Evolutionary conservation across 2,888 invertebrate species (phyloP).

Genomic region (Ellobium chinense): DNA sequence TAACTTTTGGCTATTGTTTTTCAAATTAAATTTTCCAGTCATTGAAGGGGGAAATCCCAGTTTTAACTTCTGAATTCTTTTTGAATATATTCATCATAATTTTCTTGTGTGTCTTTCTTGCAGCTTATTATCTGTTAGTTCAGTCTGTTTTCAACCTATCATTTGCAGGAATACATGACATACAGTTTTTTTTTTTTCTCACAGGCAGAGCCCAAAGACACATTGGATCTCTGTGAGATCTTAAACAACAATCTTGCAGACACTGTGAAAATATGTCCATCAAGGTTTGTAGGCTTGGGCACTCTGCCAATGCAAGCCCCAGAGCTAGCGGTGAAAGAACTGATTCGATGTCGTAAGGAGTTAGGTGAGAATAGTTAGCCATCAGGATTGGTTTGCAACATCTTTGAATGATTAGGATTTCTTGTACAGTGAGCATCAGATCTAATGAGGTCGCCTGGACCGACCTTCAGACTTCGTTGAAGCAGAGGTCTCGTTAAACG

Average conservation of each 20-base stretch:
- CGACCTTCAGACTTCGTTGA: no score
- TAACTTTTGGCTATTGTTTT: no score
- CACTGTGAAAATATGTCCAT: constrained; percentile 79
- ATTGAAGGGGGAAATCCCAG: no score
- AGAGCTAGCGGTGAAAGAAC: constrained; percentile 80
- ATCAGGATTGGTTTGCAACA: no score
- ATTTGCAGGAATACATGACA: no score
- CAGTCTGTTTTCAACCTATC: no score
- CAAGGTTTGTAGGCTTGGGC: constrained; percentile 81
- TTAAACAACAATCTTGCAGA: constrained; percentile 81
- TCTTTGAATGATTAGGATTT: no score
- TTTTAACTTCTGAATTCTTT: neutral
- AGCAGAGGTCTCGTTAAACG: no score
- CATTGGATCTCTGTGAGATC: constrained; percentile 80
- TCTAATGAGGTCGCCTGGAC: no score
- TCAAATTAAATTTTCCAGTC: no score
- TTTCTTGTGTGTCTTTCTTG: neutral
- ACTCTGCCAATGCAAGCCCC: constrained; percentile 82
- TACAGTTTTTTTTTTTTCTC: neutral
- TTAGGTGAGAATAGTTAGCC: constrained; percentile 74
- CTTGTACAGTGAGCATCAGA: no score
- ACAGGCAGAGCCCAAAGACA: constrained; percentile 81
- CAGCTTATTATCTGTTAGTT: neutral
- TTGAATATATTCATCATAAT: neutral
- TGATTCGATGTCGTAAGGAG: constrained; percentile 79